Percentiles rank a stretch among this genome's conserved stretches.
These are phyloP conservation scores for Nudaria mundana DNA, from an alignment of 2,888 invertebrate genomes.

Conservation along the genomic window DNA sequence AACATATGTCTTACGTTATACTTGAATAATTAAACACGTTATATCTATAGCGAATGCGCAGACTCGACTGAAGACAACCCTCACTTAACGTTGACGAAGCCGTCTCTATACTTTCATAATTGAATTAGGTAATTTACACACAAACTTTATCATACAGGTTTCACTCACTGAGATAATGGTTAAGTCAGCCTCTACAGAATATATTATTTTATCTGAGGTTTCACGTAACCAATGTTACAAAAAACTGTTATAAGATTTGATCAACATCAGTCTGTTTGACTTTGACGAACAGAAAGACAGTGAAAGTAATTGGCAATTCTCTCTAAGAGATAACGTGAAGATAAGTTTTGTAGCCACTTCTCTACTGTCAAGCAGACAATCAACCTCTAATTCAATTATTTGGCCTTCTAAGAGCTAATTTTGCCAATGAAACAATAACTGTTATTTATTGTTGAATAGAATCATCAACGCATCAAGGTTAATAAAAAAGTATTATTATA, in stretches of 20 bases:
- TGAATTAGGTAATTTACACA: conserved; percentile 57
- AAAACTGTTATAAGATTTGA: conserved; percentile 34
- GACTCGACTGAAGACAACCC: conserved; percentile 30
- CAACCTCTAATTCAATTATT: conserved; percentile 58
- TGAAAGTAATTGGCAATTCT: conserved; percentile 62
- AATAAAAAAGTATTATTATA: too few species aligned
- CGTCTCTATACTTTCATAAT: conserved; percentile 55
- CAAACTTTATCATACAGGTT: conserved; percentile 44
- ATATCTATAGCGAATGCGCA: conserved; percentile 20
- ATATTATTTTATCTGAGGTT: not conserved
- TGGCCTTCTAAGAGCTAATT: conserved; percentile 43
- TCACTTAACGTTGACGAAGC: conserved; percentile 40
- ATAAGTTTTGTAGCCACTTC: conserved; percentile 54
- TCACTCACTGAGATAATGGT: conserved; percentile 38
- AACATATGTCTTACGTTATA: conserved; percentile 31
- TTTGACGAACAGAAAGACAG: conserved; percentile 52
- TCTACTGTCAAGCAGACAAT: conserved; percentile 55
- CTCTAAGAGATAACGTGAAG: conserved; percentile 52
- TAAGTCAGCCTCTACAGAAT: conserved; percentile 6
- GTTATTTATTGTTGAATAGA: conserved; percentile 18
- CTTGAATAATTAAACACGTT: conserved; percentile 13
- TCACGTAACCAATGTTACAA: conserved; percentile 16
- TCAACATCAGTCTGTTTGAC: conserved; percentile 32
- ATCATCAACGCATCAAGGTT: conserved; percentile 16
- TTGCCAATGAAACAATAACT: conserved; percentile 40